Conservation (phyloP, 2,113 vertebrate species). For the Amblyopsis rosae region DNA sequence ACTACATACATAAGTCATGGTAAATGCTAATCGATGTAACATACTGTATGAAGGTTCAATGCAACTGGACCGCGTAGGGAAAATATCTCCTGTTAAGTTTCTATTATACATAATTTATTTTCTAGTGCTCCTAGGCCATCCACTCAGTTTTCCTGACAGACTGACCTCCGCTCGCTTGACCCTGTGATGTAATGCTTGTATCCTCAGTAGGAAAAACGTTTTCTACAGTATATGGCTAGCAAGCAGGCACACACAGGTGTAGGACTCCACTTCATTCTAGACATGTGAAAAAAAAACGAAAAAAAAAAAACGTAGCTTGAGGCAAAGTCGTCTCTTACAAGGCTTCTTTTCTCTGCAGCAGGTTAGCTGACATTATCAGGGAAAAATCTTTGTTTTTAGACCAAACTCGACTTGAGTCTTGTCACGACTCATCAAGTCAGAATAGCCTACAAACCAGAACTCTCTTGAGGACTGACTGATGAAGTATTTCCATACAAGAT, state of each 20-base stretch:
- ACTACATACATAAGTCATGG: not conserved
- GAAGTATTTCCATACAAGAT: no score
- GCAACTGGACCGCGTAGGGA: no score
- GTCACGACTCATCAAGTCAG: no score
- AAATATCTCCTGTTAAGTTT: not conserved
- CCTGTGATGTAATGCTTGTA: not conserved
- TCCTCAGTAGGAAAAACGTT: not conserved
- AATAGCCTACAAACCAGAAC: not conserved
- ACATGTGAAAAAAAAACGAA: constrained; percentile 23
- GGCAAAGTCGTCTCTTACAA: constrained; percentile 21
- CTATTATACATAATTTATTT: not conserved
- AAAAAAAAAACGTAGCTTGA: constrained; percentile 8
- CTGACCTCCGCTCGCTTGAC: not conserved
- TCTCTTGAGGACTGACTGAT: no score
- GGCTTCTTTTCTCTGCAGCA: constrained; percentile 30
- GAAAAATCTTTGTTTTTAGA: constrained; percentile 46
- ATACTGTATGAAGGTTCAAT: no score
- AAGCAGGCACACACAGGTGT: not conserved
- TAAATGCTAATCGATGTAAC: not conserved
- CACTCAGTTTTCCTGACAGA: not conserved
- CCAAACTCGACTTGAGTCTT: constrained; percentile 3
- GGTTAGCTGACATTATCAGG: constrained; percentile 44
- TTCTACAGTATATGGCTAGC: not conserved
- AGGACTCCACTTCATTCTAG: constrained; percentile 8
- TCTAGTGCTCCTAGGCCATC: no score